Base-by-base conservation (phyloP, 1,140 invertebrate species). In the Nephila pilipes region DNA sequence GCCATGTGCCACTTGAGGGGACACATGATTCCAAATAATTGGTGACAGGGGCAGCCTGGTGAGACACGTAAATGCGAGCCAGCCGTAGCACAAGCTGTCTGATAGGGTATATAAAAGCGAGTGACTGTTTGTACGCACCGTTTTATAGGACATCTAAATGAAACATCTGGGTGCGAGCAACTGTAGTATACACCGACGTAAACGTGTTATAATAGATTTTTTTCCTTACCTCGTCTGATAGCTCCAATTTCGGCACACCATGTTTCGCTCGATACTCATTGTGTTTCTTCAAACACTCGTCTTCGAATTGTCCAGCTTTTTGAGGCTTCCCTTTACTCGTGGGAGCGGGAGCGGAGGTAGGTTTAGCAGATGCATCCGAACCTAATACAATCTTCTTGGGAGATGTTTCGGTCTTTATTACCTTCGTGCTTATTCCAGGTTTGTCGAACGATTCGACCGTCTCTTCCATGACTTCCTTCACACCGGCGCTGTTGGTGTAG, bases 221-320 rank as follows among this genome's bases (percentile, higher is more conserved):
- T n/a, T 29, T 20, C 95, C 96, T 95, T 96, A 97, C 97, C 96
- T 97, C 96, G 95, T 97, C 96, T 95, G 96, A 97, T 38, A 98
- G 94, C 95, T 97, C 96, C 87, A 98, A 94, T 4, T 97, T 96
- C 2, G 96, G 96, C 1, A 97, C 97, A 81, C 97, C 96, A 95
- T 98, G 98, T 94, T 97, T 97, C 94, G 95, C 95, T 94, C 98
- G 96, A 94, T 97, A 98, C 83, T 97, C 97, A 95, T 98, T 98
- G 95, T 98, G 98, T 36, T 97, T 96, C 81, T 97, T 96, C 88
- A 98, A 95, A 95, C 96, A 97, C 94, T 96, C 97, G 95, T 95
- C 96, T 94, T 96, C 96, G 96, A 96, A 97, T 22, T 93, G 20
- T 32, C 87, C 92, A 8, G 92, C 55, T 20, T 89, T 89, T 29